These are phyloP conservation scores for Melanerpes aurifrons DNA, from an alignment of 2,113 vertebrate genomes.

Conservation along the genomic window DNA sequence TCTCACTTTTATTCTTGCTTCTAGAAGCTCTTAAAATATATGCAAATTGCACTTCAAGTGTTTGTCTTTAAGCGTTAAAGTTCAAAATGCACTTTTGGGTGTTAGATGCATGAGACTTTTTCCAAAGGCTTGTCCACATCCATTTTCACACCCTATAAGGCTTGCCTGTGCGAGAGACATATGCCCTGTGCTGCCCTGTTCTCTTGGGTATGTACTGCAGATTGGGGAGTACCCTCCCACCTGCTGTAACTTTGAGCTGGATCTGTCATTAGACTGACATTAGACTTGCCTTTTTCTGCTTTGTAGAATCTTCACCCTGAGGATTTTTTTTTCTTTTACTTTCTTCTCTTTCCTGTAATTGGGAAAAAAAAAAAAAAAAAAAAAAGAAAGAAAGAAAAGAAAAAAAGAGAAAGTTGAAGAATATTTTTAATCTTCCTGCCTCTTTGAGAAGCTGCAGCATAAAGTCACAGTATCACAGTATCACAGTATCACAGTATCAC, in stretches of 20 bases:
- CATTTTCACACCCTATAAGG: neutral
- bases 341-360: neutral
- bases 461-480: too few relatives aligned
- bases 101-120: neutral
- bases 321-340: neutral
- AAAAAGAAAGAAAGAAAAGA: neutral
- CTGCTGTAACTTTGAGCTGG: neutral
- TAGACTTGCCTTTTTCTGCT: neutral
- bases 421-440: neutral
- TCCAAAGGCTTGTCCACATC: neutral
- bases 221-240: neutral
- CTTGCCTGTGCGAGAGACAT: neutral
- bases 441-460: neutral
- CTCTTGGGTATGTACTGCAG: neutral
- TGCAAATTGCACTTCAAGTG: neutral
- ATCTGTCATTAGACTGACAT: neutral
- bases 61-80: neutral
- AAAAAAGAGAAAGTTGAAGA: neutral
- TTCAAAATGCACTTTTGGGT: neutral
- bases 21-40: constrained; percentile 11
- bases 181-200: neutral
- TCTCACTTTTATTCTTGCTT: constrained; percentile 15
- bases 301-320: neutral
- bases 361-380: neutral
- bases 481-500: too few relatives aligned